A percentile compares a stretch with the other conserved stretches of the same genome.
phyloP scores from a whole-genome alignment of 2,888 invertebrate genomes.

The Theretra japonica region DNA sequence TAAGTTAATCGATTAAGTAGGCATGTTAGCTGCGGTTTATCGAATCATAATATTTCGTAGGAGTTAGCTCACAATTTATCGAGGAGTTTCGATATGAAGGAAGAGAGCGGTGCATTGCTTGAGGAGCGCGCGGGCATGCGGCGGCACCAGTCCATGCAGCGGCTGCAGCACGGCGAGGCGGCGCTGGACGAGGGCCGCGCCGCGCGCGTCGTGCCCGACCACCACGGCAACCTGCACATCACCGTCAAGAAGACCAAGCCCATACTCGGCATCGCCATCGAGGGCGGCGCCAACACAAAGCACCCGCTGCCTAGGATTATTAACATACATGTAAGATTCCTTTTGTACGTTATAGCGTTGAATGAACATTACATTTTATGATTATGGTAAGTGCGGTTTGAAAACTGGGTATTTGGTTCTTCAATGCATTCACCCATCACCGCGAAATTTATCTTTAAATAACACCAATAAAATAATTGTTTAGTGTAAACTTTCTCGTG shows the following conservation, averaged over 20 bases:
- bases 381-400: not conserved
- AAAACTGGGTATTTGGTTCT: conserved; percentile 8
- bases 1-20: conserved; percentile 7
- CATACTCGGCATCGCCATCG: conserved; percentile 97
- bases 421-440: not conserved
- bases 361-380: not conserved
- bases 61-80: conserved; percentile 94
- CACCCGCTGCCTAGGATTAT: conserved; percentile 97
- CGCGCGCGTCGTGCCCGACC: conserved; percentile 91
- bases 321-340: conserved; percentile 94
- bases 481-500: not conserved
- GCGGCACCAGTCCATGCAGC: conserved; percentile 91
- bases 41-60: conserved; percentile 75
- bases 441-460: not conserved
- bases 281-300: conserved; percentile 98
- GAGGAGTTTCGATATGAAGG: conserved; percentile 95
- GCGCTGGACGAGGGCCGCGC: conserved; percentile 79
- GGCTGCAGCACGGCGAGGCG: conserved; percentile 86
- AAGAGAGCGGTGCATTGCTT: conserved; percentile 89
- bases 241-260: conserved; percentile 97
- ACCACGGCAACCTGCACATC: conserved; percentile 94
- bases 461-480: not conserved
- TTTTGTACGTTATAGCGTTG: not conserved
- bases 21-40: conserved; percentile 13
- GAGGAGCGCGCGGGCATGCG: conserved; percentile 87